phyloP scores from a whole-genome alignment of 2,113 vertebrate species.

The Ramphastos sulfuratus region DNA sequence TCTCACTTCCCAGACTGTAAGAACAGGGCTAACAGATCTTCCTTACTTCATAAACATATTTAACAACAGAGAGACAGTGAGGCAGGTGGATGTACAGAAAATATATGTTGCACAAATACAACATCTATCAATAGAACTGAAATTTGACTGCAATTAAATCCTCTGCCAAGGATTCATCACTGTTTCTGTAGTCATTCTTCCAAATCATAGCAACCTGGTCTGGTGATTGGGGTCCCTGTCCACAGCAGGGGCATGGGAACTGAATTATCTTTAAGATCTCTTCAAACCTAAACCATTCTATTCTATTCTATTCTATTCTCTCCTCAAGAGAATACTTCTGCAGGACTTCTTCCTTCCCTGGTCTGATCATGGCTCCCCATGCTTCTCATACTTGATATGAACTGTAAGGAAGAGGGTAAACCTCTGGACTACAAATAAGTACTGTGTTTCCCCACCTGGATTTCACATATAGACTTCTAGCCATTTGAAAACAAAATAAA shows the following conservation, averaged over 20 bases:
- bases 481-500: too few relatives aligned
- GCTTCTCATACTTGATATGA: neutral
- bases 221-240: too few relatives aligned
- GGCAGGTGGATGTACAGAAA: neutral
- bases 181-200: neutral
- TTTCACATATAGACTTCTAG: neutral
- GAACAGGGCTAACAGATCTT: neutral
- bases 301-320: too few relatives aligned
- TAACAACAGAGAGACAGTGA: neutral
- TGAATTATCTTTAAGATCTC: too few relatives aligned
- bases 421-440: neutral
- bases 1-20: neutral
- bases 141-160: neutral
- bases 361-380: neutral
- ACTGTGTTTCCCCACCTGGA: neutral
- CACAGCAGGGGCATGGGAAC: too few relatives aligned
- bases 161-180: neutral
- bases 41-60: neutral
- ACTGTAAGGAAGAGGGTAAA: neutral
- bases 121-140: neutral
- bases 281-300: too few relatives aligned
- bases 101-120: neutral
- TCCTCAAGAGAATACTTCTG: neutral
- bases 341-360: neutral
- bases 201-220: neutral